Conservation (phyloP, 2,888 invertebrate species). For the Hoplodrina blanda region DNA sequence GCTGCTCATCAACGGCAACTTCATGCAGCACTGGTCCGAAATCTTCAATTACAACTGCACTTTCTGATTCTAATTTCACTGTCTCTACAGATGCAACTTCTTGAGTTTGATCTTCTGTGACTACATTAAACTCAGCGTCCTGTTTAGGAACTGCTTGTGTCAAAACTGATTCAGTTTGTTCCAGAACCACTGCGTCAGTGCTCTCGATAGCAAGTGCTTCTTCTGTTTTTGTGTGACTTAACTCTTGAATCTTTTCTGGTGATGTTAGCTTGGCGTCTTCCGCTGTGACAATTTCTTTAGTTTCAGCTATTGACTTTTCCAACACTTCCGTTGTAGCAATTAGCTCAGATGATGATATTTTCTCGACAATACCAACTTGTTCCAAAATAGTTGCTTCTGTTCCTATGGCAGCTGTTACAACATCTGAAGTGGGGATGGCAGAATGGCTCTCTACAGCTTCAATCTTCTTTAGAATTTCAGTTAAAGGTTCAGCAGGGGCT, state of each 20-base stretch:
- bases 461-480: conserved; percentile 28
- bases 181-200: conserved; percentile 20
- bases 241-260: not conserved
- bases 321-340: conserved; percentile 36
- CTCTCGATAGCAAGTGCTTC: conserved; percentile 23
- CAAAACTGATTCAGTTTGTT: conserved; percentile 25
- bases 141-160: conserved; percentile 21
- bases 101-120: conserved; percentile 8
- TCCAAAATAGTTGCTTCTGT: conserved; percentile 44
- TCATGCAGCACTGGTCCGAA: conserved; percentile 33
- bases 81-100: conserved; percentile 18
- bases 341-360: conserved; percentile 16
- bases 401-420: conserved; percentile 23
- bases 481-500: conserved; percentile 58
- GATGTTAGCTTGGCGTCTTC: conserved; percentile 15
- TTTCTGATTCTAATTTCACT: conserved; percentile 34
- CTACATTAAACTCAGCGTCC: conserved; percentile 9
- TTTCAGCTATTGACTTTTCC: conserved; percentile 35
- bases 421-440: conserved; percentile 27
- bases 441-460: conserved; percentile 28
- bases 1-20: conserved; percentile 22
- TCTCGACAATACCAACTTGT: conserved; percentile 34
- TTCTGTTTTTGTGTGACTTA: not conserved
- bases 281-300: conserved; percentile 26
- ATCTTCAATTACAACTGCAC: conserved; percentile 37